Evolutionary conservation across 1,140 invertebrate species (phyloP).

Genomic region (Steinernema khuongi): DNA sequence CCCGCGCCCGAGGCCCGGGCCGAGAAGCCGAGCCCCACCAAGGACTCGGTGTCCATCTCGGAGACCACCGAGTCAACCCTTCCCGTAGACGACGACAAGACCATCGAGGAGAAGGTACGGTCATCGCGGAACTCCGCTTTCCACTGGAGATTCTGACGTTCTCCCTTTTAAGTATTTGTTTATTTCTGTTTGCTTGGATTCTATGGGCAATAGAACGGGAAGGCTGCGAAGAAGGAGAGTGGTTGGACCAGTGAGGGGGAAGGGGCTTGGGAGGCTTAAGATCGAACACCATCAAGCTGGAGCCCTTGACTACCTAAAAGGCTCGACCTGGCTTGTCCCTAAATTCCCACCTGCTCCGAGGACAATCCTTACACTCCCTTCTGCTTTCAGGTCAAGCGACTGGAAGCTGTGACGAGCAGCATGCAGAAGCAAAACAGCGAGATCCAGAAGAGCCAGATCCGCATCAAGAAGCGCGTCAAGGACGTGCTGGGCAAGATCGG

Average conservation of each 20-base stretch:
- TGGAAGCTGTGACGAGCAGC: conserved; percentile 3
- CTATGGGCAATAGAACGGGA: no score
- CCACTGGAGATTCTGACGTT: background rate
- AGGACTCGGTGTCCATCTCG: conserved; percentile 2
- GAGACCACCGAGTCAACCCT: background rate
- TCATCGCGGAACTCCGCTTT: background rate
- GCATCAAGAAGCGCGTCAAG: conserved; percentile 7
- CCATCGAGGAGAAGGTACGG: conserved; percentile 8
- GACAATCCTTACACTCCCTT: background rate
- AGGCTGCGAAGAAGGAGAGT: no score
- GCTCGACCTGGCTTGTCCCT: no score
- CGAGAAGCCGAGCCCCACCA: background rate
- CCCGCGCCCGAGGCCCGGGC: background rate
- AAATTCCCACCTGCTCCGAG: no score
- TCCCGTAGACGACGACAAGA: background rate
- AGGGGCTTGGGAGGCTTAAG: no score
- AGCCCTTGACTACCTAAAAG: no score
- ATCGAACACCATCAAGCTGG: no score
- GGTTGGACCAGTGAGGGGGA: no score
- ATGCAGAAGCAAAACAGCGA: conserved; percentile 12
- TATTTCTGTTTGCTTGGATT: background rate
- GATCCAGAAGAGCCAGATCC: conserved; percentile 3
- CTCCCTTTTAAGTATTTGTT: no score
- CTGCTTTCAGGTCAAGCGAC: background rate
- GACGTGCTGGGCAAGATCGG: conserved; percentile 3